phyloP scores from a whole-genome alignment of 2,113 vertebrate species.

The Riparia riparia region DNA sequence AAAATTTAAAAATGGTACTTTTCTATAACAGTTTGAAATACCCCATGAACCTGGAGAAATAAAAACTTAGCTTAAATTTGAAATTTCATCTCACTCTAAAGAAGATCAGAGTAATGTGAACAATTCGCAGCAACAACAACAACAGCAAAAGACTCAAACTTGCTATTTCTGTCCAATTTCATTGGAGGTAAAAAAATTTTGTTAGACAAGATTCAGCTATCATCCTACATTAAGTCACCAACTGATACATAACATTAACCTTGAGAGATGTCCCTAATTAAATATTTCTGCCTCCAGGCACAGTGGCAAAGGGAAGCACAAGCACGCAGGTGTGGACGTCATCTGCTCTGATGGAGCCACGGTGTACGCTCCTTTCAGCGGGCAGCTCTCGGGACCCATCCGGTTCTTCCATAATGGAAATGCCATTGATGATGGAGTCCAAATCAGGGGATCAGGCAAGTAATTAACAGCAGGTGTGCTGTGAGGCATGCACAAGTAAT shows the following conservation, averaged over 20 bases:
- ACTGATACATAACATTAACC: fast-evolving
- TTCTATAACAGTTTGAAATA: not conserved
- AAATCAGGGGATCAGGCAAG: conserved; percentile 74
- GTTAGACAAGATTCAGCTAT: not conserved
- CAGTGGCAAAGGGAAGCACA: conserved; percentile 4
- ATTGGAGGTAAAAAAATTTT: not conserved
- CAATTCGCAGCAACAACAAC: not conserved
- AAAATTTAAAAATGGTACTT: not conserved
- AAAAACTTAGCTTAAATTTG: not conserved
- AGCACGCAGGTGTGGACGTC: conserved; percentile 76
- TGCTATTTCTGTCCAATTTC: not conserved
- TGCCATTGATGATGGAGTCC: conserved; percentile 79
- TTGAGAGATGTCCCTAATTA: not conserved
- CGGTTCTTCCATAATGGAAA: conserved; percentile 70
- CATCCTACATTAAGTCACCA: not conserved
- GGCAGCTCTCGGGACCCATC: conserved; percentile 68
- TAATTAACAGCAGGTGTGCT: not conserved
- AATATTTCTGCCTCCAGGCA: not conserved
- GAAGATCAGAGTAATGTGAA: not conserved
- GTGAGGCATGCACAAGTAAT: fast-evolving
- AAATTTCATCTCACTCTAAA: not conserved
- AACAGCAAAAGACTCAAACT: not conserved
- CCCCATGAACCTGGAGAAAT: not conserved
- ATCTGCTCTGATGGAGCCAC: conserved; percentile 74
- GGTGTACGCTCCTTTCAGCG: conserved; percentile 79